Evolutionary conservation across 2,113 vertebrate species (phyloP).

Genomic region (Edolisoma coerulescens): DNA sequence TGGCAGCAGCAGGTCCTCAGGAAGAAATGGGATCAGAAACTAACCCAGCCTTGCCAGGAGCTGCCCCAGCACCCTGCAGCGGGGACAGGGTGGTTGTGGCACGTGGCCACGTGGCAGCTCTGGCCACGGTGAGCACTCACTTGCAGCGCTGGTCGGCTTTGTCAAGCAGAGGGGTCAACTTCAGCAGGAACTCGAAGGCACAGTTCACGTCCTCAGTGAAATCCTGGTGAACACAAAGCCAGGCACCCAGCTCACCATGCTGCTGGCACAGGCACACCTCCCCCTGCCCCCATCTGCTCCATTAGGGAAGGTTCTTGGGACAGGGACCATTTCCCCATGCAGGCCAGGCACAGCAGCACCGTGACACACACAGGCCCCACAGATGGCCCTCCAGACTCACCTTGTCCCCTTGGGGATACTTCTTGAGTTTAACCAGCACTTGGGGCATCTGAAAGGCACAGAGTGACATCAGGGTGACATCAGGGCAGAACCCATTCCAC

Average conservation of each 20-base stretch:
- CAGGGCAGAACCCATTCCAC: fast-evolving
- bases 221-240: slow-evolving; percentile 72
- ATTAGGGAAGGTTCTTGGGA: background rate
- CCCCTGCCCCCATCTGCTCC: background rate
- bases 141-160: slow-evolving; percentile 98
- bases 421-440: slow-evolving; percentile 92
- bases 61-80: background rate
- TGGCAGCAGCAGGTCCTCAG: background rate
- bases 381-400: slow-evolving; percentile 45
- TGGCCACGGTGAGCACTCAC: slow-evolving; percentile 47
- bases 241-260: background rate
- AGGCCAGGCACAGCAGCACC: background rate
- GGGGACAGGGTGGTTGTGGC: background rate
- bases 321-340: fast-evolving
- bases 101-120: background rate
- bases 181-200: slow-evolving; percentile 92
- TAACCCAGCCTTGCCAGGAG: background rate
- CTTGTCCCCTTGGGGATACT: slow-evolving; percentile 89
- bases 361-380: background rate
- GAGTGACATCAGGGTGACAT: background rate
- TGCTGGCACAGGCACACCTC: background rate
- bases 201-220: slow-evolving; percentile 92
- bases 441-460: slow-evolving; percentile 84
- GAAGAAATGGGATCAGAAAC: background rate
- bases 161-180: slow-evolving; percentile 92